Base-by-base conservation (phyloP, 2,888 invertebrate species). In the Boloria euphrosyne region DNA sequence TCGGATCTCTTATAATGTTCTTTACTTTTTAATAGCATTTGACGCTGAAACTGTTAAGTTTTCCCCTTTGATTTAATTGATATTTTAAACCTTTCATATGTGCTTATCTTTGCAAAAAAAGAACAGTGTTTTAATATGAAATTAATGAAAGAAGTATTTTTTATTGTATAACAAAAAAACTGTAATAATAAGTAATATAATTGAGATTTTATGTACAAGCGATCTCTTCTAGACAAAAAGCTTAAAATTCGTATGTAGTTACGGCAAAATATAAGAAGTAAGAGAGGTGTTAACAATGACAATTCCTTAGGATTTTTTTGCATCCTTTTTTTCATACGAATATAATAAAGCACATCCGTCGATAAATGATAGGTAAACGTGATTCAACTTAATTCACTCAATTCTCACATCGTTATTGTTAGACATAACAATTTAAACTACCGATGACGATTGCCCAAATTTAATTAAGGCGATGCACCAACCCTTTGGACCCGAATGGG, bases 401-500 rank as follows among this genome's bases (percentile, higher is more conserved):
- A 90, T 89, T 83, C 81, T 80, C 80, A 80, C 81, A 80, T 75
- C 84, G 85, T 85, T 86, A 87, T 84, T 86, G 86, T 87, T 81
- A 82, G 79, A 80, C 75, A 75, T 77, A 77, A 84, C 81, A 83
- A 83, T 79, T 84, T 85, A 85, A 83, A 85, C 78, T 77, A 76
- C 78, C 81, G 73, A 81, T 80, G 87, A 87, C 86, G 83, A 90
- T 90, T 86, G 87, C 84, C 87, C 81, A 86, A 91, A 91, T 90
- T 90, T 91, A 90, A 92, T 92, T 89, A 90, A 85, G 80, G 78
- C 78, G 71, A 76, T 80, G 78, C 66, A 80, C 74, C 76, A 83
- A 85, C 86, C 87, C 85, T 84, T 86, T 78, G 73, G 75, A 74
- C 75, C 75, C 75, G 78, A 86, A 84, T 80, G 82, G 84, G 79